Percentiles rank a stretch among this genome's conserved stretches.
Conservation (phyloP, 2,888 invertebrate species). For the Ophion ventricosus region DNA sequence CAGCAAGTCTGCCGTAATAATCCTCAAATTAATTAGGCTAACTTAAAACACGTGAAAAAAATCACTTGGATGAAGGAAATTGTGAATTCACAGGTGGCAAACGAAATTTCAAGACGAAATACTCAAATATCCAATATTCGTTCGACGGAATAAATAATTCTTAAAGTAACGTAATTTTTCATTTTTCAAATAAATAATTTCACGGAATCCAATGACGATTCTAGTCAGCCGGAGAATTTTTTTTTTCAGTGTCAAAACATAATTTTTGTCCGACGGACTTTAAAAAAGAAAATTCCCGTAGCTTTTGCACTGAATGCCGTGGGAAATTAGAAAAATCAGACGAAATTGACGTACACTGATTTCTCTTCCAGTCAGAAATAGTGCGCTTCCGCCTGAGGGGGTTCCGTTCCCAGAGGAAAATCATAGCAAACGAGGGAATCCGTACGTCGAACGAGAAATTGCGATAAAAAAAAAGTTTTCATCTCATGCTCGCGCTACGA, state of each 20-base stretch:
- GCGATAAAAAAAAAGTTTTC: neutral
- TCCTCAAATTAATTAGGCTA: neutral
- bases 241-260: no score
- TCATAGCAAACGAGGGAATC: neutral
- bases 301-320: neutral
- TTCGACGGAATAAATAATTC: neutral
- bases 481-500: neutral
- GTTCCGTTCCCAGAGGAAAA: conserved; percentile 1
- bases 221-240: no score
- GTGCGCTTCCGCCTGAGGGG: neutral
- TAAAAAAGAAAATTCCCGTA: neutral
- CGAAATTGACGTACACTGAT: neutral
- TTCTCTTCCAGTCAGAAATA: neutral
- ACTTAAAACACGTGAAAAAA: no score
- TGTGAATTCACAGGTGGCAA: no score
- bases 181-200: neutral
- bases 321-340: neutral
- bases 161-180: neutral
- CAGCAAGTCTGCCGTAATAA: neutral
- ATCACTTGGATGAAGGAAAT: no score
- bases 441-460: neutral
- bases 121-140: neutral
- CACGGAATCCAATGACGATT: neutral
- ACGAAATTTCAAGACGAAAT: no score
- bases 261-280: no score